Percentiles rank a stretch among this genome's conserved stretches.
phyloP scores from a whole-genome alignment of 2,113 vertebrate genomes.

The Axis porcinus region DNA sequence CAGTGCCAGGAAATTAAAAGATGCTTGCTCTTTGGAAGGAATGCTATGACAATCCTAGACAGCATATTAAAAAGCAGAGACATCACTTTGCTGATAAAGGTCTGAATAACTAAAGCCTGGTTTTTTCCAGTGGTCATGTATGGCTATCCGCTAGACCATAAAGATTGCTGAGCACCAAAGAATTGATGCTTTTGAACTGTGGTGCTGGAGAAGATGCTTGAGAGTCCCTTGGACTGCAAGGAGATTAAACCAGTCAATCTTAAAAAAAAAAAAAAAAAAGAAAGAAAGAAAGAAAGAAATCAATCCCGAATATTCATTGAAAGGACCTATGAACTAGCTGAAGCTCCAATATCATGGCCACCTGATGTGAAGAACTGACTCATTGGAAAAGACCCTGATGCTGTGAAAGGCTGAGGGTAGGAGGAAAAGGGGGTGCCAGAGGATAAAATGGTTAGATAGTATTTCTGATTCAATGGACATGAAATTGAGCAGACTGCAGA shows the following conservation, averaged over 20 bases:
- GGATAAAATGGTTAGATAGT: neutral
- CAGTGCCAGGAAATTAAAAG: neutral
- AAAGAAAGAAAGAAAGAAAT: neutral
- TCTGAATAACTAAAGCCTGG: neutral
- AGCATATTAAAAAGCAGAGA: neutral
- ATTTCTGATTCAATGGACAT: neutral
- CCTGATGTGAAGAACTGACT: neutral
- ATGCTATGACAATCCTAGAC: neutral
- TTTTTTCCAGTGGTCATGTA: neutral
- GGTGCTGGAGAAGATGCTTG: neutral
- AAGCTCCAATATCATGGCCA: neutral
- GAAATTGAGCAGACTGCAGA: neutral
- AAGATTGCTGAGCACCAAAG: neutral
- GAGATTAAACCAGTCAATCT: neutral
- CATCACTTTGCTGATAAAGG: neutral
- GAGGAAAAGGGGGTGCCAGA: neutral
- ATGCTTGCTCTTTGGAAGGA: neutral
- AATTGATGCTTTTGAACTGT: neutral
- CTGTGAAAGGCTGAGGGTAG: neutral
- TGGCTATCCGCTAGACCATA: neutral
- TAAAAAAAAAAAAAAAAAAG: neutral
- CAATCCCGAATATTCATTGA: neutral
- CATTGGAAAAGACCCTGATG: neutral
- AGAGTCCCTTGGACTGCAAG: neutral
- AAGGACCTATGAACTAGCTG: neutral